Percentiles rank a stretch among this genome's conserved stretches.
These are phyloP conservation scores for Rhinichthys klamathensis DNA, from an alignment of 2,113 vertebrate species.

Conservation along the genomic window DNA sequence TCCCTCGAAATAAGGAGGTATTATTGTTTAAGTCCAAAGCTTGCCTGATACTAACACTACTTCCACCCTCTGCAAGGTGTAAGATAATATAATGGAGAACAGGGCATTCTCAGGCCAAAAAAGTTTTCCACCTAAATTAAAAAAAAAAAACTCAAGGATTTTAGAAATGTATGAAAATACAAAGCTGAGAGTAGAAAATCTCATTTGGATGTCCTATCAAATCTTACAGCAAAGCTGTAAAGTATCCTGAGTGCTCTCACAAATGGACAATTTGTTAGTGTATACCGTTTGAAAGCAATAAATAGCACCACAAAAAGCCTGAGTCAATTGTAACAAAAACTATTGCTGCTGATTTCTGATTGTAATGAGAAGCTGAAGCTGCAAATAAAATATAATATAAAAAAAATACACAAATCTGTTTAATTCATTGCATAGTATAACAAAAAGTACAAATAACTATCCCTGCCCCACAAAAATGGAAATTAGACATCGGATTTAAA, in stretches of 20 bases:
- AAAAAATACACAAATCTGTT: slow-evolving; percentile 68
- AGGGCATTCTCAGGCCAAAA: slow-evolving; percentile 25
- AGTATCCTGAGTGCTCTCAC: slow-evolving; percentile 67
- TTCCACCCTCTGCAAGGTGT: background rate
- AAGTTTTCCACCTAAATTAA: background rate
- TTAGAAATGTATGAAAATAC: slow-evolving; percentile 45
- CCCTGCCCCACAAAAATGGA: slow-evolving; percentile 48
- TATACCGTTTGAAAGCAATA: slow-evolving; percentile 76
- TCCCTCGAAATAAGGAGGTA: slow-evolving; percentile 80
- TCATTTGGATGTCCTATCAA: slow-evolving; percentile 8
- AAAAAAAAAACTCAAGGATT: background rate
- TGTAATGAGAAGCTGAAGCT: slow-evolving; percentile 79
- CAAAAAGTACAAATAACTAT: slow-evolving; percentile 63
- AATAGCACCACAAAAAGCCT: slow-evolving; percentile 85
- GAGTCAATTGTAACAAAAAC: slow-evolving; percentile 85
- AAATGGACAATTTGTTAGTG: slow-evolving; percentile 54
- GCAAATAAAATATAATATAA: slow-evolving; percentile 73
- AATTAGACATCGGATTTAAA: slow-evolving; percentile 4
- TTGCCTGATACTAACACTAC: slow-evolving; percentile 70
- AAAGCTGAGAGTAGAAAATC: slow-evolving; percentile 5
- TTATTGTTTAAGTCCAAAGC: slow-evolving; percentile 80
- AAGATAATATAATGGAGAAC: slow-evolving; percentile 10
- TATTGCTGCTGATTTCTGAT: slow-evolving; percentile 83
- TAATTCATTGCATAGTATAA: slow-evolving; percentile 89
- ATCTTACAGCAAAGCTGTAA: slow-evolving; percentile 57